Conservation (phyloP, 2,888 invertebrate genomes). For the Asteroscopus sphinx region DNA sequence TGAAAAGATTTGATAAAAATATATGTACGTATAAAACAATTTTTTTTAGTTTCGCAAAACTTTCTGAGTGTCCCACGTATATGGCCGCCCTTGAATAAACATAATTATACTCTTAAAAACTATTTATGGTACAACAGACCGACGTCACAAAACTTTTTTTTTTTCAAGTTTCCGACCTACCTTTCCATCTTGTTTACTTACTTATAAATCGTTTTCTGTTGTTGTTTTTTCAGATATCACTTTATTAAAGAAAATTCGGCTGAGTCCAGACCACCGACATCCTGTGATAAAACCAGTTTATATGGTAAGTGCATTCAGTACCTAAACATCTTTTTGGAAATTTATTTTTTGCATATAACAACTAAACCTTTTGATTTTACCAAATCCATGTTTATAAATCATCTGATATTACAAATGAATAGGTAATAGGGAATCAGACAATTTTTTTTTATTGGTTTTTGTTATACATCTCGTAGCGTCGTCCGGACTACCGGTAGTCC, state of each 20-base stretch:
- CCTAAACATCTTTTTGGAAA: not conserved
- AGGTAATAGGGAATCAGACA: no score
- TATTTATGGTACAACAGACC: conserved; percentile 4
- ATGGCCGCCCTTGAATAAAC: no score
- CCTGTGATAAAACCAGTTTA: conserved; percentile 68
- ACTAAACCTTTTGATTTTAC: no score
- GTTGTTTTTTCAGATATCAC: conserved; percentile 58
- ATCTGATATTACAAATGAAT: no score
- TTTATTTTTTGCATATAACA: conserved; percentile 5
- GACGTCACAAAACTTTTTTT: not conserved
- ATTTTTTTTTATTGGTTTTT: no score
- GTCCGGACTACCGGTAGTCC: no score
- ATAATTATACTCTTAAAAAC: conserved; percentile 2
- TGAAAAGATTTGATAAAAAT: no score
- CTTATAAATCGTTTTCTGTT: conserved; percentile 4
- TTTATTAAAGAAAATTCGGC: conserved; percentile 38
- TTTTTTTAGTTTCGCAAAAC: no score
- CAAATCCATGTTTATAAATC: no score
- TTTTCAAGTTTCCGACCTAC: conserved; percentile 24
- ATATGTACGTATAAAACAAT: no score
- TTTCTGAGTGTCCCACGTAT: no score
- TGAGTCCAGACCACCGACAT: conserved; percentile 57
- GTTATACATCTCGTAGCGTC: no score
- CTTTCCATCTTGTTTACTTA: conserved; percentile 13
- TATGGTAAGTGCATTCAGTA: conserved; percentile 62